Evolutionary conservation across 2,797 vertebrate genomes (phyloP), one percentile per base, ranked within the genome.

Genomic region (Calcarius lapponicus): DNA sequence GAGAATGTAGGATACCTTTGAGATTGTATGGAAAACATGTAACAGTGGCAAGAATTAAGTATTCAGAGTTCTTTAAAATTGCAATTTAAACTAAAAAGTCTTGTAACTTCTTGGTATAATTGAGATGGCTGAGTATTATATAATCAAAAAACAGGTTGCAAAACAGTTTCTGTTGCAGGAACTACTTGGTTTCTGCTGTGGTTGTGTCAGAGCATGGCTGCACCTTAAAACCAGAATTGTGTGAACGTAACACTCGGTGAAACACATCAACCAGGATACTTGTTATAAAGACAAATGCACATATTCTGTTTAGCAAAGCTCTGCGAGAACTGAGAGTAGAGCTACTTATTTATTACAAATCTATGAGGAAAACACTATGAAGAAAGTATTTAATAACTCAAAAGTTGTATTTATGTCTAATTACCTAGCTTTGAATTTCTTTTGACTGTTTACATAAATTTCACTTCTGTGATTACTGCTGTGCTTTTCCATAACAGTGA

Each of bases 221-320:
- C 50, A 38, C 51, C 47, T 76, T n/a, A 36, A 74, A 83, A 74
- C 6, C 14, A 19, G 15, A 32, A 31, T 36, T 78, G 22, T 81
- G n/a, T 22, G 9, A 84, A 62, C 0, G 3, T 70, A 67, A 8
- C 1, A 0, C 5, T 22, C 20, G 5, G 13, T 57, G 29, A 66
- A 80, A 34, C 15, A 21, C 26, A 32, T 32, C 38, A 80, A 9
- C 16, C 21, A 53, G 65, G 53, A 45, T 54, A 25, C 19, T 34
- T 69, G 2, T 17, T 69, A 10, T 11, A 32, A 61, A 62, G 18
- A 47, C 12, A 78, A 34, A 34, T 62, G 17, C 31, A 43, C 22
- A 15, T 42, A 7, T 53, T 86, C 8, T 36, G 7, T 34, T 86
- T 54, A 84, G 45, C 34, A 38, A 13, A 57, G 54, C 42, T 74